These are phyloP conservation scores for Phoenicopterus ruber DNA, from an alignment of 2,113 vertebrate species.

Conservation along the genomic window DNA sequence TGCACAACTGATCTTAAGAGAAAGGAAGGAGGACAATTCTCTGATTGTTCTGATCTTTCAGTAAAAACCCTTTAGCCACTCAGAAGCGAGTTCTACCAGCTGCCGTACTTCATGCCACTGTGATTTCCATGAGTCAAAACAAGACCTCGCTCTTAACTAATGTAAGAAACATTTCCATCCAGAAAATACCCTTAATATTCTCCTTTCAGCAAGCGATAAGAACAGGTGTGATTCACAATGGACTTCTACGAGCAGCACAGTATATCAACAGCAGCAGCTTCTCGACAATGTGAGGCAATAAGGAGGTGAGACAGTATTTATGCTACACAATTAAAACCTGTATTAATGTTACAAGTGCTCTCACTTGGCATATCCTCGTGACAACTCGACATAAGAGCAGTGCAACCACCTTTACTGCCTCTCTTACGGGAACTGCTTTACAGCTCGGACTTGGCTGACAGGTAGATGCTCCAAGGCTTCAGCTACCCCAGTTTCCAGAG, in stretches of 20 bases:
- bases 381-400: not conserved
- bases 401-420: not conserved
- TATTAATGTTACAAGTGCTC: not conserved
- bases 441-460: not conserved
- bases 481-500: not conserved
- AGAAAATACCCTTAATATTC: not conserved
- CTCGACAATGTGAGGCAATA: fast-evolving
- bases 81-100: not conserved
- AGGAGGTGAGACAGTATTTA: not conserved
- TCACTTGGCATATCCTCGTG: not conserved
- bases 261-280: not conserved
- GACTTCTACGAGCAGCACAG: not conserved
- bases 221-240: not conserved
- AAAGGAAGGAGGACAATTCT: not conserved
- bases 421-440: not conserved
- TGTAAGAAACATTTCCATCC: not conserved
- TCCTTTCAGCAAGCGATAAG: not conserved
- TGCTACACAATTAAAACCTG: not conserved
- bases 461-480: not conserved
- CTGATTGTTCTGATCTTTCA: not conserved
- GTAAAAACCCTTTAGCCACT: not conserved
- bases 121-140: not conserved
- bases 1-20: not conserved
- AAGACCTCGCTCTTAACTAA: not conserved
- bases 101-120: not conserved